These are phyloP conservation scores for Amblyjoppa proteus DNA, from an alignment of 2,888 invertebrate genomes.

Conservation along the genomic window DNA sequence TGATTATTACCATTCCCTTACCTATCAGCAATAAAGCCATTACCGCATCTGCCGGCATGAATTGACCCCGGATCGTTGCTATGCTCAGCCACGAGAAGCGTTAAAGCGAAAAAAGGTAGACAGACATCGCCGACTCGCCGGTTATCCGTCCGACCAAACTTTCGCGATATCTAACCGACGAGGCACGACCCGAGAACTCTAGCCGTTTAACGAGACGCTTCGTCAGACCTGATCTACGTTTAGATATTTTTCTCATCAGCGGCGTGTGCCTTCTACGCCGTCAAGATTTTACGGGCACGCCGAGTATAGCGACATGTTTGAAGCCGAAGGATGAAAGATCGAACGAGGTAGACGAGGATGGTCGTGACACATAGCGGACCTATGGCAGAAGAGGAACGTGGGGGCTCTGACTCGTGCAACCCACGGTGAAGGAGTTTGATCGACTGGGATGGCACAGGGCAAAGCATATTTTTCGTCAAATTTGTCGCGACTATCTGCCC, in stretches of 20 bases:
- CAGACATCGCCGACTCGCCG: constrained; percentile 55
- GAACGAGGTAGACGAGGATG: constrained; percentile 62
- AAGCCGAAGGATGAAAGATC: constrained; percentile 42
- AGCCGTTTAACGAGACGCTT: constrained; percentile 79
- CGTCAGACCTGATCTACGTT: constrained; percentile 82
- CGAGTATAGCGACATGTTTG: constrained; percentile 60
- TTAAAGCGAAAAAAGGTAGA: constrained; percentile 31
- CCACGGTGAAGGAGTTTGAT: constrained; percentile 38
- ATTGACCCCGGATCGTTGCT: background rate
- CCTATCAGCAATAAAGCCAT: background rate
- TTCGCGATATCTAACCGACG: constrained; percentile 60
- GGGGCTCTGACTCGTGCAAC: constrained; percentile 49
- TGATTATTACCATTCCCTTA: background rate
- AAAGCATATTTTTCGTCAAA: constrained; percentile 83
- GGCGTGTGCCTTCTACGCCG: constrained; percentile 25
- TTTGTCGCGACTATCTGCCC: constrained; percentile 83
- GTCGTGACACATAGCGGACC: constrained; percentile 19
- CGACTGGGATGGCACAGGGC: constrained; percentile 48
- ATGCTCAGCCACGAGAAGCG: background rate
- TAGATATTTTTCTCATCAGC: constrained; percentile 84
- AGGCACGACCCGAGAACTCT: constrained; percentile 74
- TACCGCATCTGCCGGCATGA: background rate
- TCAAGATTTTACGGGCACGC: constrained; percentile 70
- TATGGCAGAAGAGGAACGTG: constrained; percentile 75
- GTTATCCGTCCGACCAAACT: constrained; percentile 27